These are phyloP conservation scores for Chionomys nivalis DNA, from an alignment of 2,113 vertebrate species.

Conservation along the genomic window DNA sequence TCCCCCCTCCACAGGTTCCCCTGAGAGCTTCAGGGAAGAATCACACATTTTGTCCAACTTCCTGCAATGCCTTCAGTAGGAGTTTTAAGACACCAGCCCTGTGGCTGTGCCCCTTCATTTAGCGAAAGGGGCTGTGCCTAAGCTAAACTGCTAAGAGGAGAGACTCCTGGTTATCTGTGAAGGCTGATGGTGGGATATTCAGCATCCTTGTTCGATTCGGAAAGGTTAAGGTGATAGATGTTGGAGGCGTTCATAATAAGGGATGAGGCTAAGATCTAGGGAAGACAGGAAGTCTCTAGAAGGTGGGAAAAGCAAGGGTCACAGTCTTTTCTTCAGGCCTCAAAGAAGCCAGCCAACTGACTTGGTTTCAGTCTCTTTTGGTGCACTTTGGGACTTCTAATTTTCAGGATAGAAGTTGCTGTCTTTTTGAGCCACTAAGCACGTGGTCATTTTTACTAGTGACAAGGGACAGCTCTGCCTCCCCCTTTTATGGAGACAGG, in stretches of 20 bases:
- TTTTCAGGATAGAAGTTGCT: neutral
- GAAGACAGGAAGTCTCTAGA: neutral
- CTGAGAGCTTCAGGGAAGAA: neutral
- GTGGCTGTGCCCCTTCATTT: neutral
- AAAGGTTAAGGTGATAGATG: neutral
- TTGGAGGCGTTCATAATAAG: neutral
- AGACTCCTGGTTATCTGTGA: neutral
- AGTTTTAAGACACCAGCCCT: rapidly evolving
- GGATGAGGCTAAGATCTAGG: neutral
- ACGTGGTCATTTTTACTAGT: neutral
- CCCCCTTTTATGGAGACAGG: neutral
- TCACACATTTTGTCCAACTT: too few species aligned
- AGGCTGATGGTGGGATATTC: neutral
- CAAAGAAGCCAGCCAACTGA: neutral
- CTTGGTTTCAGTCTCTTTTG: neutral
- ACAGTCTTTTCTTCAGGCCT: neutral
- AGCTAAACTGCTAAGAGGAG: neutral
- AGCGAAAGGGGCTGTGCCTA: neutral
- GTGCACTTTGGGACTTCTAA: neutral
- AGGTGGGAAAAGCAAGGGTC: neutral
- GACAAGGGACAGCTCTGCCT: neutral
- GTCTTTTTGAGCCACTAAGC: neutral
- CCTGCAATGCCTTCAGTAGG: too few species aligned
- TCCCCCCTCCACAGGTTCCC: neutral
- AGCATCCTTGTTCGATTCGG: neutral